Base-by-base conservation (phyloP, 2,888 invertebrate species). In the Colletes collaris region DNA sequence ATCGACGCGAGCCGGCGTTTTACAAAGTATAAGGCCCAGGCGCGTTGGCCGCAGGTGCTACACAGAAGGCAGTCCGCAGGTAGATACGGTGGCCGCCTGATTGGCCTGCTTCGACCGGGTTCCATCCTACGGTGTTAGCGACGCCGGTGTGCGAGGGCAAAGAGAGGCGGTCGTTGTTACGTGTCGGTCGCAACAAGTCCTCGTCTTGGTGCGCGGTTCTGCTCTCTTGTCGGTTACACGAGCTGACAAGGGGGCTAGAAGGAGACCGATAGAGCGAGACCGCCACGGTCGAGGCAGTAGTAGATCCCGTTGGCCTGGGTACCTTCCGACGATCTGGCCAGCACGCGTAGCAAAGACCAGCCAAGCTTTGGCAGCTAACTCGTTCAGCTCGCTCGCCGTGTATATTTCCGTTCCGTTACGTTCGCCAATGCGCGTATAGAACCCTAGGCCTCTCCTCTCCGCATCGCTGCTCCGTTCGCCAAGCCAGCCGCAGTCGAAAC, bases 1-100 rank as follows among this genome's bases (percentile, higher is more conserved):
- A 87, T 87, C 88, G 88, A 78, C 65, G 81, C 79, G 76, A 76
- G 86, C 84, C 89, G 88, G 86, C 89, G 83, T 90, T 87, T 88
- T 86, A 90, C 89, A 90, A 90, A 90, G 89, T 89, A 87, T 83
- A 87, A 86, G 84, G 76, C 81, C 69, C 64, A 66, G 72, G 66
- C 74, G 81, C 66, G 86, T 79, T 84, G 86, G 86, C 88, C 86
- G 90, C 92, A 92, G 91, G 92, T 92, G 92, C 89, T 88, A 87
- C 86, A 88, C 87, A 87, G 89, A 90, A 88, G 87, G 89, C 89
- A 87, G 89, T 89, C 88, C 87, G 87, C 90, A 89, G 91, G 91
- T 90, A 90, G 87, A 90, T 87, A 89, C 86, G 89, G 91, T 91
- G 91, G 90, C 84, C 89, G 89, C 89, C 92, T 91, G 92, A 92